phyloP scores from a whole-genome alignment of 2,797 vertebrate genomes.

The Enteromius anoplus region DNA sequence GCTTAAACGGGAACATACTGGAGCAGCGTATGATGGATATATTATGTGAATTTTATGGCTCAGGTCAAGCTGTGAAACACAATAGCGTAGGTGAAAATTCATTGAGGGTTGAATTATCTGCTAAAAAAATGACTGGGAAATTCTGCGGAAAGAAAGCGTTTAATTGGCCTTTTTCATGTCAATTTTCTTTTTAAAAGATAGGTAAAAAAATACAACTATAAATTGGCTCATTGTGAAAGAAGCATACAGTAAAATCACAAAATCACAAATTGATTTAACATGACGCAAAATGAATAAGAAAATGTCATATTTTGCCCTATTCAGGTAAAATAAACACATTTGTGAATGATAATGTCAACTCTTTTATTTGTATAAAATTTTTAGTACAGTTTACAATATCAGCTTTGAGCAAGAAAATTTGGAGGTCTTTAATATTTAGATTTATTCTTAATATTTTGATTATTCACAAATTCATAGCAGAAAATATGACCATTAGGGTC shows the following conservation, averaged over 20 bases:
- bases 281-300: not conserved
- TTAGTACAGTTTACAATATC: not conserved
- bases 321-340: not conserved
- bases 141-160: conserved; percentile 10
- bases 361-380: not conserved
- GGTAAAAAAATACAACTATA: not conserved
- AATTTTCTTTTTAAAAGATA: not conserved
- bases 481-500: not conserved
- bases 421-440: not conserved
- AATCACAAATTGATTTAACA: not conserved
- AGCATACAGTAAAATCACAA: not conserved
- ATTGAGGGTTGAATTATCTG: conserved; percentile 35
- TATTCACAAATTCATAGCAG: not conserved
- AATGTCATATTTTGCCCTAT: not conserved
- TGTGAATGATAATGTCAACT: not conserved
- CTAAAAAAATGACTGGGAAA: not conserved
- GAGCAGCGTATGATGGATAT: conserved; percentile 32
- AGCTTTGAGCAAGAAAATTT: too few relatives aligned
- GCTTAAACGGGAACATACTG: conserved; percentile 33
- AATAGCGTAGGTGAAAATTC: conserved; percentile 34
- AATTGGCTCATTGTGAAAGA: not conserved
- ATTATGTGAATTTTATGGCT: conserved; percentile 42
- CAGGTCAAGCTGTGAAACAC: conserved; percentile 42
- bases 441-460: not conserved
- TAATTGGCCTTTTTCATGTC: conserved; percentile 11